Evolutionary conservation across 1,140 invertebrate species (phyloP).

Genomic region (Anastrepha ludens): DNA sequence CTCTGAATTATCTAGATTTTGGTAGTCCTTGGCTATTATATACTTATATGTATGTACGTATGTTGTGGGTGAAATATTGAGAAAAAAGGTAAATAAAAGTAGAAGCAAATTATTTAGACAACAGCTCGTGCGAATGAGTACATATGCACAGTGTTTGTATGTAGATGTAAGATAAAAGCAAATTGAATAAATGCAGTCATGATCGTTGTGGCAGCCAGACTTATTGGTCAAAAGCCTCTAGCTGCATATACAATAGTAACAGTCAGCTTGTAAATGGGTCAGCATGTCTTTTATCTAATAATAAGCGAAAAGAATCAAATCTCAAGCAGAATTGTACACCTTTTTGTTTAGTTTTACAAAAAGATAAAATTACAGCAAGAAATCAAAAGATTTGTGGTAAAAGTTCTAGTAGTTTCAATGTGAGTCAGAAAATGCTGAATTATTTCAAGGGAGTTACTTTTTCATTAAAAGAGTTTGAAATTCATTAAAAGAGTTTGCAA

Average conservation of each 20-base stretch:
- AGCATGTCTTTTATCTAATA: neutral
- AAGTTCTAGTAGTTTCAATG: too few species aligned
- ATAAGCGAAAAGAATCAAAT: neutral
- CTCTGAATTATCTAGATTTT: neutral
- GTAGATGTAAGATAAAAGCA: neutral
- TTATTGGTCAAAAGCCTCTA: neutral
- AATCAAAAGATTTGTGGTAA: neutral
- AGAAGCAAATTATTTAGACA: too few species aligned
- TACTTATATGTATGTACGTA: neutral
- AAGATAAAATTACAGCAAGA: too few species aligned
- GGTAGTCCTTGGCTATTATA: neutral
- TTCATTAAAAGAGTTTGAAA: too few species aligned
- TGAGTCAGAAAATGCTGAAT: too few species aligned
- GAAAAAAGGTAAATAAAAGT: neutral
- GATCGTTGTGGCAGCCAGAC: too few species aligned
- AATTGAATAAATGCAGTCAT: conserved; percentile 25
- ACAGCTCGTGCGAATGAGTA: too few species aligned
- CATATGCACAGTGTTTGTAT: neutral
- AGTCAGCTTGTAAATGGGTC: neutral
- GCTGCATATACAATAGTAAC: neutral
- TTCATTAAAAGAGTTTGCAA: too few species aligned
- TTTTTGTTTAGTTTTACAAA: too few species aligned
- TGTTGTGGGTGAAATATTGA: neutral
- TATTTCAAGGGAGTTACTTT: too few species aligned
- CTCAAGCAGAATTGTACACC: too few species aligned